These are phyloP conservation scores for Ommatoiulus sabulosus DNA, from an alignment of 2,888 invertebrate genomes.

Conservation along the genomic window DNA sequence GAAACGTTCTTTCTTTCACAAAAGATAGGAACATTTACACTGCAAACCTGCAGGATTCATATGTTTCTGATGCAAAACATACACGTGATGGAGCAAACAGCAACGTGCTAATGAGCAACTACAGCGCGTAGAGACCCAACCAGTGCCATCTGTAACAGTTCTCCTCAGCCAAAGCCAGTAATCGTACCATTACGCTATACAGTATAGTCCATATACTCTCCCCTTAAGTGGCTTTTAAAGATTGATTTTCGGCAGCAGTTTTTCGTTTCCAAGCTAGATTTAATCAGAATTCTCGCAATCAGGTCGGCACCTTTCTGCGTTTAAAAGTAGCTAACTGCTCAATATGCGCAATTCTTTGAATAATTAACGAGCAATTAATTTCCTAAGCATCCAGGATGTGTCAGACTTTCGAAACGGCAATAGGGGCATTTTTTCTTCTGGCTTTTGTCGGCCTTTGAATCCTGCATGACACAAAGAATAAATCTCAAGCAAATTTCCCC, in stretches of 20 bases:
- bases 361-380: constrained; percentile 46
- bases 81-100: too few relatives aligned
- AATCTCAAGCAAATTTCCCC: constrained; percentile 37
- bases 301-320: background rate
- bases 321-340: constrained; percentile 38
- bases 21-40: background rate
- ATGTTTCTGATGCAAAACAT: too few relatives aligned
- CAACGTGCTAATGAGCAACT: too few relatives aligned
- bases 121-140: too few relatives aligned
- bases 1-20: background rate
- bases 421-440: constrained; percentile 29
- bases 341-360: constrained; percentile 21
- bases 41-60: too few relatives aligned
- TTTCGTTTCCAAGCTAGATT: background rate
- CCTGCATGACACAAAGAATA: background rate
- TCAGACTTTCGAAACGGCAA: background rate
- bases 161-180: background rate
- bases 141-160: background rate
- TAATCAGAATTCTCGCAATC: constrained; percentile 32
- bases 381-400: background rate
- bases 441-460: constrained; percentile 27
- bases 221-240: background rate
- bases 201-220: background rate
- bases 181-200: too few relatives aligned
- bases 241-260: background rate